These are phyloP conservation scores for Acanthurus lineatus DNA, from an alignment of 2,797 vertebrate species.

Conservation along the genomic window DNA sequence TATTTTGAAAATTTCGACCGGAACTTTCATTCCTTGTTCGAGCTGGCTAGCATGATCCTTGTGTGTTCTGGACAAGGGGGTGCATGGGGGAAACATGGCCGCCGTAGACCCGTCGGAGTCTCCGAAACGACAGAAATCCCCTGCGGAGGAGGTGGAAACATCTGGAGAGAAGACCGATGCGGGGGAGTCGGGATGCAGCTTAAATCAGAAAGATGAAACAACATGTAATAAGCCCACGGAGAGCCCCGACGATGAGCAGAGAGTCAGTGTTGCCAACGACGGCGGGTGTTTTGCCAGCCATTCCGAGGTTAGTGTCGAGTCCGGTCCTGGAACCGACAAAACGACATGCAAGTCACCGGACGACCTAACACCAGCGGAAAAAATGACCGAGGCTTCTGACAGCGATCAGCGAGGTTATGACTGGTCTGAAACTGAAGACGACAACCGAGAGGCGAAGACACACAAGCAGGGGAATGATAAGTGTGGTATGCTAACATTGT, in stretches of 20 bases:
- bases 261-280: slow-evolving; percentile 24
- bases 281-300: slow-evolving; percentile 58
- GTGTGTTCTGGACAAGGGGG: slow-evolving; percentile 72
- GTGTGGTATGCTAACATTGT: slow-evolving; percentile 75
- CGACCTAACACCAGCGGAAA: slow-evolving; percentile 57
- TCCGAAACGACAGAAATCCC: slow-evolving; percentile 67
- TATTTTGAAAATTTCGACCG: slow-evolving; percentile 76
- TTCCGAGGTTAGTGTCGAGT: slow-evolving; percentile 64
- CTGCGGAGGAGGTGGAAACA: slow-evolving; percentile 62
- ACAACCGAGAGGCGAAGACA: slow-evolving; percentile 23
- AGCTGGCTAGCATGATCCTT: slow-evolving; percentile 56
- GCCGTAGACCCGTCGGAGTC: slow-evolving; percentile 79
- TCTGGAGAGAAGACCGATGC: slow-evolving; percentile 47
- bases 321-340: slow-evolving; percentile 65
- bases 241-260: slow-evolving; percentile 26
- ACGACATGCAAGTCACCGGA: slow-evolving; percentile 62
- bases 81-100: slow-evolving; percentile 87
- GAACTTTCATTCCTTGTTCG: slow-evolving; percentile 44
- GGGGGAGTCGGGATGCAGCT: slow-evolving; percentile 27
- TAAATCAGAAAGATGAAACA: slow-evolving; percentile 1
- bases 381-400: slow-evolving; percentile 59
- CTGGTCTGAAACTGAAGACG: slow-evolving; percentile 77
- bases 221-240: slow-evolving; percentile 5
- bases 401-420: slow-evolving; percentile 55
- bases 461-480: slow-evolving; percentile 43